Evolutionary conservation across 2,797 vertebrate genomes (phyloP).

Genomic region (Hafferia zeledoni): DNA sequence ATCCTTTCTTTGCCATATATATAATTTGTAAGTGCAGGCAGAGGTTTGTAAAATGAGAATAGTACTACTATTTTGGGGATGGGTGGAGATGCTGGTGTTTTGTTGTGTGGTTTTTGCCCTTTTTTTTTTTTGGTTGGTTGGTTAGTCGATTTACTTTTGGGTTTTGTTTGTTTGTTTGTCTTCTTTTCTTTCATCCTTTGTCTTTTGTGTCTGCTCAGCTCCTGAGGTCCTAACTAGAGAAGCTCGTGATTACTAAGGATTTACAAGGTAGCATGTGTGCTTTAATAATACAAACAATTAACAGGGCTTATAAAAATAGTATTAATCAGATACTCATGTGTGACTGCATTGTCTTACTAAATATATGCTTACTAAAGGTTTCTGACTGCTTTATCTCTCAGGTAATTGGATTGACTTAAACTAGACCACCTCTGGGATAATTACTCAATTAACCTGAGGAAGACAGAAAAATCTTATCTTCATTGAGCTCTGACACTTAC

Average conservation of each 20-base stretch:
- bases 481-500: background rate
- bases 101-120: rapidly evolving
- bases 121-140: too few species aligned
- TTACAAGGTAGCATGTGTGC: background rate
- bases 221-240: background rate
- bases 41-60: background rate
- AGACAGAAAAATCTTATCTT: background rate
- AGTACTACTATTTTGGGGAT: background rate
- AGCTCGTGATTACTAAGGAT: background rate
- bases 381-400: background rate
- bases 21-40: background rate
- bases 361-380: background rate
- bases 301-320: background rate
- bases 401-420: background rate
- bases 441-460: background rate
- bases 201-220: background rate
- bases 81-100: background rate
- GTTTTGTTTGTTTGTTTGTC: too few species aligned
- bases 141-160: too few species aligned
- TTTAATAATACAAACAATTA: background rate
- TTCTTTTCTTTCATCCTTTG: rapidly evolving
- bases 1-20: background rate
- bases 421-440: background rate
- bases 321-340: background rate
- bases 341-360: background rate